Evolutionary conservation across 2,888 invertebrate genomes (phyloP).

Genomic region (Cosmorhoe ocellata): DNA sequence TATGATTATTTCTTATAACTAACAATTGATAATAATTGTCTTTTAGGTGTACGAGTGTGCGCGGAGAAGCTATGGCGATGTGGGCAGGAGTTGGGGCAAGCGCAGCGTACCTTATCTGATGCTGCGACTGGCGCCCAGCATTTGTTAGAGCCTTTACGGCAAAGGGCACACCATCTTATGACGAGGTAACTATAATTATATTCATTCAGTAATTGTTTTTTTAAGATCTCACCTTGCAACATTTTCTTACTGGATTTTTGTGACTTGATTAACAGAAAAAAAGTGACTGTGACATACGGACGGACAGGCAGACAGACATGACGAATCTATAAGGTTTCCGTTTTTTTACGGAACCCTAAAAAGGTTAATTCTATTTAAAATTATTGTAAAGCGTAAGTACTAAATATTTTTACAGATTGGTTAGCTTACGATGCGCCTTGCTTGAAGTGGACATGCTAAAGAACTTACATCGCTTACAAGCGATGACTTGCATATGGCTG

Average conservation of each 20-base stretch:
- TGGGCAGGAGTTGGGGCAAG: constrained; percentile 87
- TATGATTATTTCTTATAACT: too few species aligned
- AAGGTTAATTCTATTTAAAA: too few species aligned
- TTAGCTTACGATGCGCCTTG: constrained; percentile 88
- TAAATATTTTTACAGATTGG: constrained; percentile 73
- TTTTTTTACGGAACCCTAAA: too few species aligned
- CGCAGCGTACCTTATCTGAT: constrained; percentile 89
- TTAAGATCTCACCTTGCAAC: too few species aligned
- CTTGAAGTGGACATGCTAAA: constrained; percentile 88
- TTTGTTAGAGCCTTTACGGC: constrained; percentile 83
- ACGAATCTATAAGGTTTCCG: too few species aligned
- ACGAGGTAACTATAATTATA: constrained; percentile 78
- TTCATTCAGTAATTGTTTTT: too few species aligned
- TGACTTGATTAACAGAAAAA: too few species aligned
- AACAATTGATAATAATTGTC: too few species aligned
- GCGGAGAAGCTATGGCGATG: constrained; percentile 85
- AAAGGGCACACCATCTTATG: constrained; percentile 84
- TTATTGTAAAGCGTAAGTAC: too few species aligned
- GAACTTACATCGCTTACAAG: constrained; percentile 88
- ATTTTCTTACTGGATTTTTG: too few species aligned
- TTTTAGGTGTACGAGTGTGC: constrained; percentile 84
- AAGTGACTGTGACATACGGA: too few species aligned
- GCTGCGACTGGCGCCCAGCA: constrained; percentile 77
- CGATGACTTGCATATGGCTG: constrained; percentile 92
- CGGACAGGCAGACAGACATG: too few species aligned